Evolutionary conservation across 2,797 vertebrate genomes (phyloP).

Genomic region (Acanthurus leucopareius): DNA sequence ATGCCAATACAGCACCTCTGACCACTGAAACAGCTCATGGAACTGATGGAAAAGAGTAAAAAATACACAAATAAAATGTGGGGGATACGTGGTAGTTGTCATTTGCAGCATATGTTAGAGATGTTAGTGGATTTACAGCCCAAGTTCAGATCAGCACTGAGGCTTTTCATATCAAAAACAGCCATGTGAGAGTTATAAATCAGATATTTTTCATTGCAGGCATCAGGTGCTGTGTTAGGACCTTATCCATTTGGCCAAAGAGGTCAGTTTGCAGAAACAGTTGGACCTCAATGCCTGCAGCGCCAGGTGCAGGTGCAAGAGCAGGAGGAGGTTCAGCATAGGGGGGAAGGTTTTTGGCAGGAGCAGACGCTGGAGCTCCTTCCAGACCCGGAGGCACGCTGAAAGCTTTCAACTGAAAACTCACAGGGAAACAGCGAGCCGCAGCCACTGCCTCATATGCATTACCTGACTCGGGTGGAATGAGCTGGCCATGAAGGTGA

Average conservation of each 20-base stretch:
- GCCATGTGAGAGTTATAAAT: not conserved
- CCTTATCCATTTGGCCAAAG: slow-evolving; percentile 54
- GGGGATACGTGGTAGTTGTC: not conserved
- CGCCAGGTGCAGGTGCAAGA: slow-evolving; percentile 54
- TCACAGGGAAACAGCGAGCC: slow-evolving; percentile 12
- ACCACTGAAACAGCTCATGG: slow-evolving; percentile 25
- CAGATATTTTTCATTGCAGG: slow-evolving; percentile 15
- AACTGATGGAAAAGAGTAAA: slow-evolving; percentile 28
- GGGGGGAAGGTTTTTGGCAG: slow-evolving; percentile 46
- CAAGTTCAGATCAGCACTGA: no score
- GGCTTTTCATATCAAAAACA: not conserved
- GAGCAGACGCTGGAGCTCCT: slow-evolving; percentile 31
- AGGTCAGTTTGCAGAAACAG: slow-evolving; percentile 58
- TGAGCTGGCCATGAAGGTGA: slow-evolving; percentile 22
- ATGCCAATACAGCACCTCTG: slow-evolving; percentile 43
- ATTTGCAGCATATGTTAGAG: slow-evolving; percentile 8
- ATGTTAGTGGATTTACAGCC: not conserved
- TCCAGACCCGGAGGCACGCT: slow-evolving; percentile 46
- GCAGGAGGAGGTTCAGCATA: slow-evolving; percentile 43
- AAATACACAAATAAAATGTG: slow-evolving; percentile 19
- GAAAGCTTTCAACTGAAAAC: slow-evolving; percentile 32
- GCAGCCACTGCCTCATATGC: slow-evolving; percentile 31
- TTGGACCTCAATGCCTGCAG: slow-evolving; percentile 34
- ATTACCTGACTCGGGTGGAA: slow-evolving; percentile 32
- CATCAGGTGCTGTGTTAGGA: slow-evolving; percentile 44